These are phyloP conservation scores for Potamilus streckersoni DNA, from an alignment of 1,140 invertebrate genomes.

Conservation along the genomic window DNA sequence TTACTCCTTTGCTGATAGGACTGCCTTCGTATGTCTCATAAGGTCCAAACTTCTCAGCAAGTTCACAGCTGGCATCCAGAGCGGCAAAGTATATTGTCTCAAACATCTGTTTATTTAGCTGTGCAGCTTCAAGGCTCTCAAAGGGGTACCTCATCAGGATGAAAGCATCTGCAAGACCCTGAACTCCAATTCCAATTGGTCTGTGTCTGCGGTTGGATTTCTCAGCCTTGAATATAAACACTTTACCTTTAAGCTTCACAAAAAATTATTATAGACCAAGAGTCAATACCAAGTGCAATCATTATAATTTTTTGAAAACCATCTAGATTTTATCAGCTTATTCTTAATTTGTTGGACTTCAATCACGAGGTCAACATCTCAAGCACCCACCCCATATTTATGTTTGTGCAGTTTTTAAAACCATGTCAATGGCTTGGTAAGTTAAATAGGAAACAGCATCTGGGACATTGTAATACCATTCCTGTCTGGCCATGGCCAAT, in stretches of 20 bases:
- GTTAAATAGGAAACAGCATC: too few species aligned
- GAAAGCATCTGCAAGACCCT: conserved; percentile 97
- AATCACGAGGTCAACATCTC: too few species aligned
- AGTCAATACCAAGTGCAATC: too few species aligned
- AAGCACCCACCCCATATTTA: too few species aligned
- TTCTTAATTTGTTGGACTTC: too few species aligned
- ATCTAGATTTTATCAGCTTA: too few species aligned
- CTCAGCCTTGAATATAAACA: conserved; percentile 70
- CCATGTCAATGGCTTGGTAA: too few species aligned
- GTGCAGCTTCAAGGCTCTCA: conserved; percentile 80
- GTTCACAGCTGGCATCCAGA: conserved; percentile 95
- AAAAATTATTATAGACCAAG: too few species aligned
- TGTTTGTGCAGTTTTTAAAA: too few species aligned
- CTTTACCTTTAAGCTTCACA: background rate
- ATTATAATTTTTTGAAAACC: too few species aligned
- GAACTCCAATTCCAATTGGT: conserved; percentile 96
- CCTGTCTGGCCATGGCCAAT: too few species aligned
- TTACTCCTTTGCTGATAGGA: conserved; percentile 92
- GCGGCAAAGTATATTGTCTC: conserved; percentile 99
- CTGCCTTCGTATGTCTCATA: conserved; percentile 93
- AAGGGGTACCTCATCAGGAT: conserved; percentile 94
- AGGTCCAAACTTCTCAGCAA: conserved; percentile 86
- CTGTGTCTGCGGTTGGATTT: conserved; percentile 92
- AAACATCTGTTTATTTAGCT: conserved; percentile 96
- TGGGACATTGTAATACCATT: too few species aligned